A percentile compares a stretch with the other conserved stretches of the same genome.
phyloP scores from a whole-genome alignment of 1,140 invertebrate genomes.

The Penaeus indicus region DNA sequence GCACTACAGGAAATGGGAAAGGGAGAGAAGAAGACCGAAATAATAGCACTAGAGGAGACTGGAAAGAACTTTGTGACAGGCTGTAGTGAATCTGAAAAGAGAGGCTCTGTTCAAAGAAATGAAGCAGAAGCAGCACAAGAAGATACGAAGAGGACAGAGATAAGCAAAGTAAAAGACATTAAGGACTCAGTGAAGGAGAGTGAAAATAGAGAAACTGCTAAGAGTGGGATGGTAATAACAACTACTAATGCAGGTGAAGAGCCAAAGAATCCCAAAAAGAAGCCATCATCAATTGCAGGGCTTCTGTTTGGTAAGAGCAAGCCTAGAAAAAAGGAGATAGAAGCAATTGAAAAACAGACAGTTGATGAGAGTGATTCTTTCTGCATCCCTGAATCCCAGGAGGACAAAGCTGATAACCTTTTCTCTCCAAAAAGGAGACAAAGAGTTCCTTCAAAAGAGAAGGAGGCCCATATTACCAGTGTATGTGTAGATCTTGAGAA shows the following conservation, averaged over 20 bases:
- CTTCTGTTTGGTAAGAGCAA: not conserved
- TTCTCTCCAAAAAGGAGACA: slow-evolving; percentile 32
- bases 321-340: not conserved
- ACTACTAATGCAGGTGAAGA: no score
- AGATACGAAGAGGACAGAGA: no score
- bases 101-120: no score
- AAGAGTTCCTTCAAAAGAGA: not conserved
- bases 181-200: no score
- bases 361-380: not conserved
- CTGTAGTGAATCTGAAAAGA: not conserved
- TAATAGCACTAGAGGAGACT: not conserved
- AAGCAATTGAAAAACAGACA: not conserved
- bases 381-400: slow-evolving; percentile 46
- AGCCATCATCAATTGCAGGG: no score
- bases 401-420: slow-evolving; percentile 46
- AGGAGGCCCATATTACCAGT: not conserved
- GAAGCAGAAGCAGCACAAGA: no score
- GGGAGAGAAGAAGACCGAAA: not conserved
- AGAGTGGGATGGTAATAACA: no score
- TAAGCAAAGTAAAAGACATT: no score
- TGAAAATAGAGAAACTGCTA: no score
- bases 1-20: not conserved
- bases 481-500: no score
- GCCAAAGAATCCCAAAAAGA: no score
- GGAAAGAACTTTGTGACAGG: not conserved